Evolutionary conservation across 2,888 invertebrate species (phyloP).

Genomic region (Chrysolina haemoptera): DNA sequence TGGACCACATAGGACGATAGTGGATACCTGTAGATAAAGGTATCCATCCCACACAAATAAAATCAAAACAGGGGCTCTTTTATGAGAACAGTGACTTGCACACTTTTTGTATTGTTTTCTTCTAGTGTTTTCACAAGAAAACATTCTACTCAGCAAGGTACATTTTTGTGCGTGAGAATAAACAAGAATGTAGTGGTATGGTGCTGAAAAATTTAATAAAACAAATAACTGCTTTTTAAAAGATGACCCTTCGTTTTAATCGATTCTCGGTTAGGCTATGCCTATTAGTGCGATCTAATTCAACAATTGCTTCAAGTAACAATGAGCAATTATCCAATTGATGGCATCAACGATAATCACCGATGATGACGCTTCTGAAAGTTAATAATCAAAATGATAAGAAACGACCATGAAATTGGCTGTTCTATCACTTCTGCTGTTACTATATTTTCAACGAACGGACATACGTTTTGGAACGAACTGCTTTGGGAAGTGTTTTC

Average conservation of each 20-base stretch:
- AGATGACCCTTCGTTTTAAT: slow-evolving; percentile 17
- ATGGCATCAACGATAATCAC: background rate
- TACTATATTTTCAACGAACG: too few relatives aligned
- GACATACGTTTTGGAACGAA: too few relatives aligned
- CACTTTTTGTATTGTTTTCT: slow-evolving; percentile 46
- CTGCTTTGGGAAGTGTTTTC: too few relatives aligned
- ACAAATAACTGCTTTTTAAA: background rate
- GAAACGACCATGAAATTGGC: too few relatives aligned
- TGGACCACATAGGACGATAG: slow-evolving; percentile 63
- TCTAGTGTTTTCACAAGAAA: slow-evolving; percentile 60
- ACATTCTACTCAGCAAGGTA: background rate
- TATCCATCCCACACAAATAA: slow-evolving; percentile 58
- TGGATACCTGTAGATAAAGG: slow-evolving; percentile 48
- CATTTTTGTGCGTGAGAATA: slow-evolving; percentile 1
- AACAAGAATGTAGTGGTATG: slow-evolving; percentile 12
- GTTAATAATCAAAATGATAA: too few relatives aligned
- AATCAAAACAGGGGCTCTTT: slow-evolving; percentile 62
- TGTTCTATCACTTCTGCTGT: too few relatives aligned
- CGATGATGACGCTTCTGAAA: background rate
- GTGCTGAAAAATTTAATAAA: background rate
- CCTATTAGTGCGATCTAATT: background rate
- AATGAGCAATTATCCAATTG: slow-evolving; percentile 26
- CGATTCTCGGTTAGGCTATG: background rate
- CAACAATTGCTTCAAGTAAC: slow-evolving; percentile 7
- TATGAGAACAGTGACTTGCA: slow-evolving; percentile 62